Conservation (phyloP, 1,140 invertebrate species). For the Pogonognathellus flavescens region DNA sequence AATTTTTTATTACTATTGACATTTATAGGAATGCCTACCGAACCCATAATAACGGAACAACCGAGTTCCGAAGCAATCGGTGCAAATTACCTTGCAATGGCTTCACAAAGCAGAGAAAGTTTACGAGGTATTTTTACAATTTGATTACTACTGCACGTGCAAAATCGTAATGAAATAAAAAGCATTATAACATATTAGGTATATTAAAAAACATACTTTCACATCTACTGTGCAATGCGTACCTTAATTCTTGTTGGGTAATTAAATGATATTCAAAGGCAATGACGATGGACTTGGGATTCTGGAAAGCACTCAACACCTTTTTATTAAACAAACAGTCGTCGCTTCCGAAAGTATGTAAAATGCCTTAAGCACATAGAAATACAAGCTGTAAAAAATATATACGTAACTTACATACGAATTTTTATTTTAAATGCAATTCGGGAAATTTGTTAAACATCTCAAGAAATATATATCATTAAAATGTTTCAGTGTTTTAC, state of each 20-base stretch:
- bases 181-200: too few species aligned
- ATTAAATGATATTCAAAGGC: background rate
- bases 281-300: background rate
- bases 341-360: conserved; percentile 54
- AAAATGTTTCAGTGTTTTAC: conserved; percentile 47
- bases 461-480: background rate
- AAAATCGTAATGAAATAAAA: background rate
- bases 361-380: too few species aligned
- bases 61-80: conserved; percentile 4
- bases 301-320: conserved; percentile 52
- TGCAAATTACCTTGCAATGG: background rate
- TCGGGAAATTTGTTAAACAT: conserved; percentile 43
- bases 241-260: background rate
- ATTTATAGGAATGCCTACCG: background rate
- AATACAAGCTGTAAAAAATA: too few species aligned
- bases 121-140: conserved; percentile 2
- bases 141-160: too few species aligned
- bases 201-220: too few species aligned
- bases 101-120: conserved; percentile 1
- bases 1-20: background rate
- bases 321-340: conserved; percentile 59
- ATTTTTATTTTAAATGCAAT: too few species aligned
- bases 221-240: background rate
- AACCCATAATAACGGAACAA: conserved; percentile 19
- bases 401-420: too few species aligned